phyloP scores from a whole-genome alignment of 2,113 vertebrate species.

The Gopherus evgoodei region DNA sequence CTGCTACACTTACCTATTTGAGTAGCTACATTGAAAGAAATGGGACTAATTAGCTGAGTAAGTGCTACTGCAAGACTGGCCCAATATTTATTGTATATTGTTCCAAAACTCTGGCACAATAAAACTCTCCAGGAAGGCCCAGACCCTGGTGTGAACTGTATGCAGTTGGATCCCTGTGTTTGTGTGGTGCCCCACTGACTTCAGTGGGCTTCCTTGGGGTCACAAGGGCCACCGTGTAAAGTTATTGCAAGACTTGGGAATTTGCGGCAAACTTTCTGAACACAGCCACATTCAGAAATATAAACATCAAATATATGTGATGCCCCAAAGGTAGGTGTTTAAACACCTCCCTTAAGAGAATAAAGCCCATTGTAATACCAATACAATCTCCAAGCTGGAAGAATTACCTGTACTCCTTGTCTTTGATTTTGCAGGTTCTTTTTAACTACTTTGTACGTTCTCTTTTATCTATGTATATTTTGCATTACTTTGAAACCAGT shows the following conservation, averaged over 20 bases:
- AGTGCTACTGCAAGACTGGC: not conserved
- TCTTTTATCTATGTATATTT: not conserved
- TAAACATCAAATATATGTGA: not conserved
- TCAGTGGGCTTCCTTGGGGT: not conserved
- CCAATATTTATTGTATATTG: not conserved
- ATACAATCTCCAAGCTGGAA: not conserved
- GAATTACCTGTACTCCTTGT: not conserved
- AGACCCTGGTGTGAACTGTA: not conserved
- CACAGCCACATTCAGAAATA: not conserved
- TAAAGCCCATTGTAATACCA: not conserved
- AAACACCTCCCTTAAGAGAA: not conserved
- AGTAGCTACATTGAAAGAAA: not conserved
- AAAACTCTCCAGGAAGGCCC: not conserved
- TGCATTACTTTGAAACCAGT: constrained; percentile 9
- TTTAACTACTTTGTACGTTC: not conserved
- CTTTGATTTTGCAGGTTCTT: not conserved
- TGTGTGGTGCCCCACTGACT: not conserved
- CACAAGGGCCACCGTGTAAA: not conserved
- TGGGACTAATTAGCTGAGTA: not conserved
- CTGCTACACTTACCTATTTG: not conserved
- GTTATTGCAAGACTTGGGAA: not conserved
- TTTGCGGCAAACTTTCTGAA: not conserved
- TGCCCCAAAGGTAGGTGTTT: not conserved
- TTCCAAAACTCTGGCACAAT: not conserved
- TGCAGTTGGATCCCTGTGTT: not conserved